Evolutionary conservation across 1,140 invertebrate species (phyloP), one percentile per base, ranked within the genome.

Genomic region (Pristionchus pacificus): DNA sequence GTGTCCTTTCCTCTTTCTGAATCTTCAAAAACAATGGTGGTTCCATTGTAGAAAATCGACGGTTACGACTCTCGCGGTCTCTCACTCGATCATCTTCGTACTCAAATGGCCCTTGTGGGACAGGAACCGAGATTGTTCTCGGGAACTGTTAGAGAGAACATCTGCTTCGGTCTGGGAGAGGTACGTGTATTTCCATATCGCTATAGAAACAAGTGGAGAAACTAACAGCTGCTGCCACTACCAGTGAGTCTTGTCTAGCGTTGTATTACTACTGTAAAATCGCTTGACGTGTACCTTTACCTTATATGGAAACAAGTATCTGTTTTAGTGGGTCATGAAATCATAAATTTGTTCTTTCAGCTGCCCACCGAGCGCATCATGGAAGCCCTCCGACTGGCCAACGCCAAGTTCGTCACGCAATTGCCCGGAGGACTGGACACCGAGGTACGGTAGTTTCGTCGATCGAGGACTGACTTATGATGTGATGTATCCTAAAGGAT

Each of bases 351-450:
- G 1, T n/a, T 29, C 1, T 28, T 62, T 0, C 62, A 70, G 55
- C 70, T 77, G 3, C 64, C 76, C 2, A 19, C 49, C 38, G 75
- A 76, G 31, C 78, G 81, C n/a, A 66, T 83, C 2, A 74, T 80
- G 13, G 71, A 72, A 29, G 90, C 89, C 0, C 89, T 90, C 0
- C 86, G 87, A 75, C 87, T 88, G 78, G 90, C 90, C 0, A 91
- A 92, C 79, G 90, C 91, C 68, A 90, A 91, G 59, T 91, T 91
- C 68, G 87, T 91, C 33, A 60, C 85, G 2, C 85, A 87, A 3
- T 82, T 91, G 59, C 91, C 90, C 1, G 75, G 87, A 84, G 67
- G 75, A 63, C 79, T 84, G 66, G 75, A 84, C 14, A 81, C 82
- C 15, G 68, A 80, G 58, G 72, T 68, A 68, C 2, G 29, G 19